Conservation (phyloP, 2,888 invertebrate species). For the Candidula unifasciata region DNA sequence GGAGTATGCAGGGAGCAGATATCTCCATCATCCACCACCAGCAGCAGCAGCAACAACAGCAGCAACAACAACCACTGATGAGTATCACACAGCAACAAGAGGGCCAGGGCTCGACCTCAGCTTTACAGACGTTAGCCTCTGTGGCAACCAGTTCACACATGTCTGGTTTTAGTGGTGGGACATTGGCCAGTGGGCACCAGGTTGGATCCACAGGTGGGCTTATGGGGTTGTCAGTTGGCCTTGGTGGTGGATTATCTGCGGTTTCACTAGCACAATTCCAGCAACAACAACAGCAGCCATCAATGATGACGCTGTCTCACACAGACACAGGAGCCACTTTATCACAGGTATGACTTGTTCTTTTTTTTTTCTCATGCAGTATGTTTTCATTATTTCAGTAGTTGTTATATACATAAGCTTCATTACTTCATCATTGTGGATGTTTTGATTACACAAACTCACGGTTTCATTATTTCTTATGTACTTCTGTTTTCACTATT, state of each 20-base stretch:
- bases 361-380: no score
- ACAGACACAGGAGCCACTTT: constrained; percentile 30
- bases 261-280: constrained; percentile 41
- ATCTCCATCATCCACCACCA: constrained; percentile 41
- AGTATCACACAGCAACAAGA: constrained; percentile 37
- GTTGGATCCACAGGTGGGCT: constrained; percentile 4
- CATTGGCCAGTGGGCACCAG: constrained; percentile 22
- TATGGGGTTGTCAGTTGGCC: constrained; percentile 41
- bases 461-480: no score
- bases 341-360: constrained; percentile 13
- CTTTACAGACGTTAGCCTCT: constrained; percentile 49
- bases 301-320: constrained; percentile 43
- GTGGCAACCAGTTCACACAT: constrained; percentile 50
- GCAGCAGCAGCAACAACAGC: constrained; percentile 31
- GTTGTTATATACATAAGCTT: no score
- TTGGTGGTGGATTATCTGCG: constrained; percentile 16
- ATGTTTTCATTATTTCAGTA: no score
- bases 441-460: no score
- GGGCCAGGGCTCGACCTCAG: constrained; percentile 33
- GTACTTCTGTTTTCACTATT: no score
- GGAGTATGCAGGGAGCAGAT: constrained; percentile 20
- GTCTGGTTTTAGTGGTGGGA: constrained; percentile 16
- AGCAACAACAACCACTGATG: constrained; percentile 21
- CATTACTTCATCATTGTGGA: no score
- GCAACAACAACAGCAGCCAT: constrained; percentile 43